These are phyloP conservation scores for Dolichallabes microphthalmus DNA, from an alignment of 2,113 vertebrate genomes.

Conservation along the genomic window DNA sequence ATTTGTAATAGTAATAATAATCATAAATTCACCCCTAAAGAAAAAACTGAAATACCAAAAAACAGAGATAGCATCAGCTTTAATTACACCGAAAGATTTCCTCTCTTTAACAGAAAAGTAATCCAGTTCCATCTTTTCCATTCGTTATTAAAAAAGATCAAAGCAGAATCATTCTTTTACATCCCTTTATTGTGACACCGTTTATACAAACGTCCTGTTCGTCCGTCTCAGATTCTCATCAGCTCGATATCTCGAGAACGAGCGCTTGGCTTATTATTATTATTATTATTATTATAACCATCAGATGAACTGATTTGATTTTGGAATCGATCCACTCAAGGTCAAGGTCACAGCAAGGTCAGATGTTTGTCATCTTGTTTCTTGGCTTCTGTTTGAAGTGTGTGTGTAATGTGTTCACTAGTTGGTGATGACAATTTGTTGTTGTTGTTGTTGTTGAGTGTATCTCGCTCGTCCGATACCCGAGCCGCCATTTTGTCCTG, in stretches of 20 bases:
- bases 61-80: too few relatives aligned
- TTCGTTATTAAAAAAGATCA: background rate
- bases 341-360: background rate
- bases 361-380: too few relatives aligned
- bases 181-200: too few relatives aligned
- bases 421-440: background rate
- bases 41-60: too few relatives aligned
- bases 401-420: background rate
- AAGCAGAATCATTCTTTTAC: background rate
- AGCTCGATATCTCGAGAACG: background rate
- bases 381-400: background rate
- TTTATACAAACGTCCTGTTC: background rate
- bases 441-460: too few relatives aligned
- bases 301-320: background rate
- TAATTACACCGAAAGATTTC: too few relatives aligned
- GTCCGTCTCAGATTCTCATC: too few relatives aligned
- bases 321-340: background rate
- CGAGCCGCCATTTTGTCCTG: background rate
- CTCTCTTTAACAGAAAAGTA: too few relatives aligned
- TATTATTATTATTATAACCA: background rate
- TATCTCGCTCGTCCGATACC: background rate
- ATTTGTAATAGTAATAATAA: background rate
- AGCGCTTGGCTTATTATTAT: background rate
- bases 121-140: background rate
- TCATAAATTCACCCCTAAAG: too few relatives aligned